Evolutionary conservation across 2,797 vertebrate species (phyloP).

Genomic region (Tadarida brasiliensis): DNA sequence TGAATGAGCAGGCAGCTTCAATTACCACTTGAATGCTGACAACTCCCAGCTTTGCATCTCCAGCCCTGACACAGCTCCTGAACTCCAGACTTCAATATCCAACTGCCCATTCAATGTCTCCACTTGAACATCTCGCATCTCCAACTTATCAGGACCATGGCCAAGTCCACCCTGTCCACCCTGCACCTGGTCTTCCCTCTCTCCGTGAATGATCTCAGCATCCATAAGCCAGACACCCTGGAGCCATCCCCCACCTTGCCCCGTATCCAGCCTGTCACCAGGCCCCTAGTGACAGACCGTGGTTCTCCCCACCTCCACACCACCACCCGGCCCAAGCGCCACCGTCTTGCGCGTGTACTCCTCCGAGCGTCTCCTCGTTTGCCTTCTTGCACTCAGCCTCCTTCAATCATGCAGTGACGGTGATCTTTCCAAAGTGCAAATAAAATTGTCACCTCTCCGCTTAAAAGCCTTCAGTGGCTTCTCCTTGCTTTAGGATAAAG

Average conservation of each 20-base stretch:
- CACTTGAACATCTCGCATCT: background rate
- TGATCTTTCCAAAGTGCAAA: background rate
- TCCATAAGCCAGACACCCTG: background rate
- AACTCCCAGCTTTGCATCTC: background rate
- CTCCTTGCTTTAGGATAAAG: constrained; percentile 35
- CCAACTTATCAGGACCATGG: background rate
- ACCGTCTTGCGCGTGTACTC: rapidly evolving
- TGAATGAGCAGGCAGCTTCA: background rate
- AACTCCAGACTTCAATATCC: background rate
- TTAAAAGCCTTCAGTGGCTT: constrained; percentile 22
- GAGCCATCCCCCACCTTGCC: background rate
- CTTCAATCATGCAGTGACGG: background rate
- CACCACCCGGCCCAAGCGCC: background rate
- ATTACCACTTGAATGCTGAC: background rate
- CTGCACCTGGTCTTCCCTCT: background rate
- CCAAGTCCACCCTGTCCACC: background rate
- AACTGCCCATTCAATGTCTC: background rate
- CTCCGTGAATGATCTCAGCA: background rate
- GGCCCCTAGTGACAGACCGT: background rate
- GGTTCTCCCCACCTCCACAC: background rate
- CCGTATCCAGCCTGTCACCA: background rate
- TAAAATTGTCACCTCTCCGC: background rate
- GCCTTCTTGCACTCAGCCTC: background rate
- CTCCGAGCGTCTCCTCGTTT: background rate
- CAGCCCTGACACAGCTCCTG: background rate